These are phyloP conservation scores for Apodemia zela DNA, from an alignment of 2,888 invertebrate genomes.

Conservation along the genomic window DNA sequence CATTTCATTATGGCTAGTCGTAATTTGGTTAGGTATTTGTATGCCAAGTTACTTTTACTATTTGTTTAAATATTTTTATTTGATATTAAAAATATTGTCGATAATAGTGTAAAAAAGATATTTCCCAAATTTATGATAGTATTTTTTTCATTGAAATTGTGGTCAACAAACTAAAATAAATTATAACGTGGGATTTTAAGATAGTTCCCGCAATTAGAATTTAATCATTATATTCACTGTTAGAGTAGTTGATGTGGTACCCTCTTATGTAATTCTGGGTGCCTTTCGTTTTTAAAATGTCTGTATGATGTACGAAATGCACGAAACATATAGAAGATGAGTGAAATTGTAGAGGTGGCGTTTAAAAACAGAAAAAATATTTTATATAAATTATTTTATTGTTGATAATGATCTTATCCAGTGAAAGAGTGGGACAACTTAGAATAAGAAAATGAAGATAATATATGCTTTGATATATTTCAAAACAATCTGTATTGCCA, in stretches of 20 bases:
- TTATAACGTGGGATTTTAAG: constrained; percentile 50
- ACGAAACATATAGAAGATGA: constrained; percentile 93
- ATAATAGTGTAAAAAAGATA: constrained; percentile 14
- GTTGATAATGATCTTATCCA: constrained; percentile 69
- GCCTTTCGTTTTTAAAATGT: constrained; percentile 77
- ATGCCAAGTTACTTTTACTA: constrained; percentile 4
- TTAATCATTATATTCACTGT: constrained; percentile 72
- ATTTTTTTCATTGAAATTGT: constrained; percentile 29
- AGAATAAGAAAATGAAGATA: constrained; percentile 67
- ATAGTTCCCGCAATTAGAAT: constrained; percentile 57
- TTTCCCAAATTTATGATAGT: constrained; percentile 15
- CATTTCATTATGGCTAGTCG: constrained; percentile 1
- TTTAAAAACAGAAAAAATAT: constrained; percentile 61
- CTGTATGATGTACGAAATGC: constrained; percentile 93
- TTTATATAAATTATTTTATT: constrained; percentile 75
- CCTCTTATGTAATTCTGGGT: constrained; percentile 76
- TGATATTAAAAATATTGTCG: constrained; percentile 12
- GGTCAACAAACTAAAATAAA: constrained; percentile 54
- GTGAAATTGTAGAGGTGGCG: constrained; percentile 59
- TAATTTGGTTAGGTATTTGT: constrained; percentile 4
- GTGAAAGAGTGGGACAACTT: constrained; percentile 70
- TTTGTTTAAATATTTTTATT: constrained; percentile 1
- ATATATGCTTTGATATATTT: constrained; percentile 65
- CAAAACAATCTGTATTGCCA: constrained; percentile 79
- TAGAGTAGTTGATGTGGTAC: constrained; percentile 79